A percentile compares a stretch with the other conserved stretches of the same genome.
These are phyloP conservation scores for Phasianus colchicus DNA, from an alignment of 2,113 vertebrate genomes.

Conservation along the genomic window DNA sequence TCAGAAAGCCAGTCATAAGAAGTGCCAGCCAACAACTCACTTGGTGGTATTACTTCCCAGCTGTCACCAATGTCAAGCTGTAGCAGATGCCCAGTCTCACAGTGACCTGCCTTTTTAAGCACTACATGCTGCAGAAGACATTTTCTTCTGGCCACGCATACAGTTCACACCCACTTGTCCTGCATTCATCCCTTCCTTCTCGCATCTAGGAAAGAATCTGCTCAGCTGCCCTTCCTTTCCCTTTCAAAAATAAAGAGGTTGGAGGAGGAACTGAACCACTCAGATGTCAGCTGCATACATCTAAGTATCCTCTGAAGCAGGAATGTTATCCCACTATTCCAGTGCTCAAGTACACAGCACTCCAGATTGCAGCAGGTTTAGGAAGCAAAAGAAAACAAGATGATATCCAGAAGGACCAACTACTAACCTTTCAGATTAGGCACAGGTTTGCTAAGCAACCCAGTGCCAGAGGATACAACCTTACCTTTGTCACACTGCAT, in stretches of 20 bases:
- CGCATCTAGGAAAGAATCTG: neutral
- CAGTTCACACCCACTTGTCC: neutral
- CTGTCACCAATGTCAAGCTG: neutral
- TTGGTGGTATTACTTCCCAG: rapidly evolving
- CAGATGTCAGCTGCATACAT: rapidly evolving
- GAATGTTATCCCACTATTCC: neutral
- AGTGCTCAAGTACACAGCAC: neutral
- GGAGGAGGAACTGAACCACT: neutral
- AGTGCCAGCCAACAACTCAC: neutral
- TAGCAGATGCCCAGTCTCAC: neutral
- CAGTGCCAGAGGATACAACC: neutral
- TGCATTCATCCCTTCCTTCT: neutral
- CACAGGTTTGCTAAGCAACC: neutral
- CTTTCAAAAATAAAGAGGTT: neutral
- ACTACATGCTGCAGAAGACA: neutral
- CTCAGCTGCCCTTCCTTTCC: neutral
- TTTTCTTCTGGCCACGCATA: rapidly evolving
- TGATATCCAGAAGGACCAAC: neutral
- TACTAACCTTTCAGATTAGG: neutral
- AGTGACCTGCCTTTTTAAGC: neutral
- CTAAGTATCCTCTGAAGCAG: neutral
- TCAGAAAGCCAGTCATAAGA: rapidly evolving
- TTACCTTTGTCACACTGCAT: neutral
- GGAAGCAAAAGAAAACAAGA: neutral
- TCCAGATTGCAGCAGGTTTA: neutral